These are phyloP conservation scores for Apostichopus californicus DNA, from an alignment of 35 echinoderm and acorn worm species.

Conservation along the genomic window DNA sequence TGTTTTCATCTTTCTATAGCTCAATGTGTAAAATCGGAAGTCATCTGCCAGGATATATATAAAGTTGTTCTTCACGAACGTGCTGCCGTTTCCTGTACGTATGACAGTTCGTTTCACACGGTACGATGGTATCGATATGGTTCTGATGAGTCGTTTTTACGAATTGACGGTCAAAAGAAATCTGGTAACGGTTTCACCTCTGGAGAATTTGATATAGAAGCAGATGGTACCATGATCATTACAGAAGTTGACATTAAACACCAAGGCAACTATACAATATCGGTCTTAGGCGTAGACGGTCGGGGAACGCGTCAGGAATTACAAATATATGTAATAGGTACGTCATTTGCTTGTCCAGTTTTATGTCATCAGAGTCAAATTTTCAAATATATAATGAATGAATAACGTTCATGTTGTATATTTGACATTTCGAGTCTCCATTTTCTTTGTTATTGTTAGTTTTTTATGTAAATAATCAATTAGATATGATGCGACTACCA, in stretches of 20 bases:
- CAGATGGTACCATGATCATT: constrained; percentile 21
- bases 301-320: neutral
- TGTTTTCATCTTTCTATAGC: neutral
- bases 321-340: neutral
- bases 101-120: neutral
- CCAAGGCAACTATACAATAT: constrained; percentile 7
- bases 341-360: neutral
- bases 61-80: neutral
- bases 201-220: constrained; percentile 16
- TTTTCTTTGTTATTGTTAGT: too few relatives aligned
- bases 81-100: neutral
- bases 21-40: neutral
- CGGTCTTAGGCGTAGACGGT: neutral
- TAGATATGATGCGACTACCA: too few relatives aligned
- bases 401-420: too few relatives aligned
- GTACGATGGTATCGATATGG: constrained; percentile 3
- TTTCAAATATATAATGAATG: too few relatives aligned
- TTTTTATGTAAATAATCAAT: too few relatives aligned
- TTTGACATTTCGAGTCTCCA: too few relatives aligned
- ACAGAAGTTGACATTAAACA: neutral
- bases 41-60: neutral
- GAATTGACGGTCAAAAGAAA: constrained; percentile 7
- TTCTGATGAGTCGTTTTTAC: constrained; percentile 14
- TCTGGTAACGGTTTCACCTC: neutral
- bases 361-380: too few relatives aligned